These are phyloP conservation scores for Luehdorfia chinensis DNA, from an alignment of 1,140 invertebrate species.

Conservation along the genomic window DNA sequence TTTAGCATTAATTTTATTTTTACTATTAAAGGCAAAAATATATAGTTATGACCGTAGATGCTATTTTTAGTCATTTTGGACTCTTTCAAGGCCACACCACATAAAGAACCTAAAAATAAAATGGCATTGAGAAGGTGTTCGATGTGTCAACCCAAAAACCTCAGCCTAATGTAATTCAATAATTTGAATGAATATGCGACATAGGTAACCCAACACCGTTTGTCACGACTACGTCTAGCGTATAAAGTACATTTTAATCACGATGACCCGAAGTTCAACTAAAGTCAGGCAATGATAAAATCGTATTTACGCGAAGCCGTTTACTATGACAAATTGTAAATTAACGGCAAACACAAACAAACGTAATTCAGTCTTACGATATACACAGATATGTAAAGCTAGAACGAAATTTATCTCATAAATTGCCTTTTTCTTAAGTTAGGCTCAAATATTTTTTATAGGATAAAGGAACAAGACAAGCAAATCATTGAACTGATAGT, in stretches of 20 bases:
- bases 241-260: slow-evolving; percentile 16
- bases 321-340: slow-evolving; percentile 15
- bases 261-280: slow-evolving; percentile 13
- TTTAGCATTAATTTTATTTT: not conserved
- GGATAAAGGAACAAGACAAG: no score
- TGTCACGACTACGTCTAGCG: slow-evolving; percentile 11
- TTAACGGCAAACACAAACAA: not conserved
- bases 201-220: slow-evolving; percentile 12
- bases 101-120: no score
- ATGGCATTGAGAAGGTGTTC: not conserved
- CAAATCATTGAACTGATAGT: not conserved
- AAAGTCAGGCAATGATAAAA: slow-evolving; percentile 7
- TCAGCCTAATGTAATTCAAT: slow-evolving; percentile 9
- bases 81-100: no score
- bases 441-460: no score
- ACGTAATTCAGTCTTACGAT: not conserved
- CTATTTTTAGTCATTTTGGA: no score
- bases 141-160: not conserved
- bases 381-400: no score
- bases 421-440: no score
- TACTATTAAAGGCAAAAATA: not conserved
- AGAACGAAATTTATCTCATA: no score
- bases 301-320: not conserved
- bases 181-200: slow-evolving; percentile 15
- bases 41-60: not conserved